Percentiles rank a stretch among this genome's conserved stretches.
These are phyloP conservation scores for Hydropotes inermis DNA, from an alignment of 2,113 vertebrate genomes.

Conservation along the genomic window DNA sequence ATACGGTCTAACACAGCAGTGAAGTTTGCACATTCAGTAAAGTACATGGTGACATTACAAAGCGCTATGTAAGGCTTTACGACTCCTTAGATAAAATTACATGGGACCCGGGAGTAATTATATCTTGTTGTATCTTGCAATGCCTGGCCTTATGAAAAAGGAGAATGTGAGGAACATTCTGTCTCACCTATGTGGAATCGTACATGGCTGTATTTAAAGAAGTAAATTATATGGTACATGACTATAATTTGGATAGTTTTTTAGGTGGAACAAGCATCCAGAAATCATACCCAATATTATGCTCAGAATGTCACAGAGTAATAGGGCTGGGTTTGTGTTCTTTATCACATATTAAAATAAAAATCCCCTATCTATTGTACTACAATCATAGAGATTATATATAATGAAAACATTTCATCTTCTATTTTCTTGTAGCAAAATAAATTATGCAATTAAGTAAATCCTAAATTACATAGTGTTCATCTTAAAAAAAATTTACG, in stretches of 20 bases:
- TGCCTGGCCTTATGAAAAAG: background rate
- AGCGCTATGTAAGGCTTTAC: background rate
- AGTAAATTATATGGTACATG: background rate
- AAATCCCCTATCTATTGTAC: background rate
- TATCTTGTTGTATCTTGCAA: background rate
- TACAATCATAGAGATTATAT: background rate
- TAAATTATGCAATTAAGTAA: background rate
- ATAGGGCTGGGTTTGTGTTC: background rate
- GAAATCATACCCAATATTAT: background rate
- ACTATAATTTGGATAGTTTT: background rate
- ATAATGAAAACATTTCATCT: background rate
- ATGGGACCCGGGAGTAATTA: background rate
- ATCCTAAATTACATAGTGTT: background rate
- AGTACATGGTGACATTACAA: background rate
- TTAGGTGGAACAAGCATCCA: background rate
- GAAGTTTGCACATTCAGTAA: background rate
- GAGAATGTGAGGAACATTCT: background rate
- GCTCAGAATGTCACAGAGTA: background rate
- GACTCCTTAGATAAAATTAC: conserved; percentile 2
- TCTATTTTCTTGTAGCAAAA: background rate
- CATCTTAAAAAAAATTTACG: background rate
- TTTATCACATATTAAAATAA: conserved; percentile 23
- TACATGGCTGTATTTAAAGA: background rate
- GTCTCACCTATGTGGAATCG: background rate
- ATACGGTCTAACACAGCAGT: background rate